Evolutionary conservation across 2,113 vertebrate genomes (phyloP).

Genomic region (Myrmecophaga tridactyla): DNA sequence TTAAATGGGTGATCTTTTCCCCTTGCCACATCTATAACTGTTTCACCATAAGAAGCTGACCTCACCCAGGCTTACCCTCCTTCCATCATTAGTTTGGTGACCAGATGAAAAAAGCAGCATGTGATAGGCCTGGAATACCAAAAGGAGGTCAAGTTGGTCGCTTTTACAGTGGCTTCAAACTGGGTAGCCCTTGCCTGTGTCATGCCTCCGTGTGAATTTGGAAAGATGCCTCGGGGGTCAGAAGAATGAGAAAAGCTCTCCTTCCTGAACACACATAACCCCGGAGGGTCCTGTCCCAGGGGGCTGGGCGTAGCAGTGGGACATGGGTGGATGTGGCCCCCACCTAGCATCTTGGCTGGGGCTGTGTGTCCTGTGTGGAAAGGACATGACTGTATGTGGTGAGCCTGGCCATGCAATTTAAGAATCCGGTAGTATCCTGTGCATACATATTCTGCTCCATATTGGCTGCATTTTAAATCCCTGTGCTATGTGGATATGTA

Average conservation of each 20-base stretch:
- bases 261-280: not conserved
- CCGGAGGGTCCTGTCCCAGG: not conserved
- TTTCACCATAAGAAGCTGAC: not conserved
- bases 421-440: not conserved
- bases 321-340: not conserved
- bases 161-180: not conserved
- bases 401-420: not conserved
- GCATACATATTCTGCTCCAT: not conserved
- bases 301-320: not conserved
- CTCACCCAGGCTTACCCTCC: not conserved
- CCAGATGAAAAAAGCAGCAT: not conserved
- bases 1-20: not conserved
- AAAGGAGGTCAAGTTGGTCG: not conserved
- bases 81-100: not conserved
- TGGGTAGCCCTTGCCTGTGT: not conserved
- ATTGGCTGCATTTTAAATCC: not conserved
- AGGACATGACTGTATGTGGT: not conserved
- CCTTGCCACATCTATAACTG: not conserved
- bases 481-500: not conserved
- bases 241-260: not conserved
- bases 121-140: not conserved
- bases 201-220: not conserved
- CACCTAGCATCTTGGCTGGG: not conserved
- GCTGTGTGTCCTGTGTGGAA: not conserved
- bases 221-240: not conserved